These are phyloP conservation scores for Peromyscus aztecus DNA, from an alignment of 2,797 vertebrate genomes.

Conservation along the genomic window DNA sequence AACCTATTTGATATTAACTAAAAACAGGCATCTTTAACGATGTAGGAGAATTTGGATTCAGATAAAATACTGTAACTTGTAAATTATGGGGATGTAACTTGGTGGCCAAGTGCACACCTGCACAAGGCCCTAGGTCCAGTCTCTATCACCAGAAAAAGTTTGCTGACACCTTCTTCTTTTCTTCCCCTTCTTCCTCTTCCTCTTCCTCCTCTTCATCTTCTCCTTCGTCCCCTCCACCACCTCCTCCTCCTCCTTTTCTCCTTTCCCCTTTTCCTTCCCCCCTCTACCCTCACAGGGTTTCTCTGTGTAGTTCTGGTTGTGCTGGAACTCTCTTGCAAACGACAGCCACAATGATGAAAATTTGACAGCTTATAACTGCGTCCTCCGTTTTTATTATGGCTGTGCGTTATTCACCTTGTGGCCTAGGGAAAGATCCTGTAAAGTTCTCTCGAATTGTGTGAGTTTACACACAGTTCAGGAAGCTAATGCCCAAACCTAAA, in stretches of 20 bases:
- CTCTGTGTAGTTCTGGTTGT: not conserved
- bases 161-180: not conserved
- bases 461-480: not conserved
- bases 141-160: not conserved
- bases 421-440: not conserved
- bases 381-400: not conserved
- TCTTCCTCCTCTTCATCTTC: too few relatives aligned
- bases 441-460: not conserved
- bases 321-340: not conserved
- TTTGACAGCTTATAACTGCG: not conserved
- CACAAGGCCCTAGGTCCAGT: not conserved
- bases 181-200: not conserved
- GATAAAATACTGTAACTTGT: not conserved
- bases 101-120: not conserved
- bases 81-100: not conserved
- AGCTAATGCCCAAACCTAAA: not conserved
- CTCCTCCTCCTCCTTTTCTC: too few relatives aligned
- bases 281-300: not conserved
- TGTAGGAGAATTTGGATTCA: slow-evolving; percentile 25
- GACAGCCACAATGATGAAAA: not conserved
- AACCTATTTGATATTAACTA: not conserved
- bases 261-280: too few relatives aligned
- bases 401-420: not conserved
- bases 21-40: slow-evolving; percentile 32
- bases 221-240: fast-evolving